Base-by-base conservation (phyloP, 2,888 invertebrate genomes). In the Xanthorhoe designata region DNA sequence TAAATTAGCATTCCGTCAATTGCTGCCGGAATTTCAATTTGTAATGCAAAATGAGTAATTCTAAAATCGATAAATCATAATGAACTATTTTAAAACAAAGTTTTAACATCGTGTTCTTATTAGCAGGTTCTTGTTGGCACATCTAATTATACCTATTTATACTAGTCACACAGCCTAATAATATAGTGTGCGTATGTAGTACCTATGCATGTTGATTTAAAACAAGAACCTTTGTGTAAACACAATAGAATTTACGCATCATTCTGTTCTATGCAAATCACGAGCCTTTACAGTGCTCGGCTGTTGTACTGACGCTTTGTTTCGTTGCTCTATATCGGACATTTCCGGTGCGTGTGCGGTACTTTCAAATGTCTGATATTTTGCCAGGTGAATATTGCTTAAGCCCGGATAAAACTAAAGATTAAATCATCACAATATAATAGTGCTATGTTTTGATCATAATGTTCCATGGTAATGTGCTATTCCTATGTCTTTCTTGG, bases 171-270 rank as follows among this genome's bases (percentile, higher is more conserved):
- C 24, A 52, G 4, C 35, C n/a, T n/a, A 47, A 53, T 61, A 35
- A 38, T 32, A 32, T 53, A 47, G 47, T 32, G 35, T 42, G 38
- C 49, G 32, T 24, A 64, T 64, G 50, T 60, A 60, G 61, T 57
- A 32, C 35, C n/a, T n/a, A n/a, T 18, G 42, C 49, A 38, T 62
- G n/a, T 57, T 61, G 54, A 55, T 61, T 52, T 60, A 29, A 60
- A 64, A 54, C 47, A 18, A 50, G 18, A 49, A 50, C 57, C 57
- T 57, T 66, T 66, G 66, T 58, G 38, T 32, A 10, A 35, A 67
- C 47, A 67, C 67, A 67, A 67, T 63, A 56, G 47, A 56, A 63
- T 67, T 63, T 60, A 67, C 63, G 63, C 67, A 67, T 63, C 56
- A 63, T 60, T 67, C 52, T 63, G 59, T 49, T 57, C 18, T 57